Percentiles rank a stretch among this genome's conserved stretches.
Conservation (phyloP, 2,797 vertebrate species). For the Trachops cirrhosus region DNA sequence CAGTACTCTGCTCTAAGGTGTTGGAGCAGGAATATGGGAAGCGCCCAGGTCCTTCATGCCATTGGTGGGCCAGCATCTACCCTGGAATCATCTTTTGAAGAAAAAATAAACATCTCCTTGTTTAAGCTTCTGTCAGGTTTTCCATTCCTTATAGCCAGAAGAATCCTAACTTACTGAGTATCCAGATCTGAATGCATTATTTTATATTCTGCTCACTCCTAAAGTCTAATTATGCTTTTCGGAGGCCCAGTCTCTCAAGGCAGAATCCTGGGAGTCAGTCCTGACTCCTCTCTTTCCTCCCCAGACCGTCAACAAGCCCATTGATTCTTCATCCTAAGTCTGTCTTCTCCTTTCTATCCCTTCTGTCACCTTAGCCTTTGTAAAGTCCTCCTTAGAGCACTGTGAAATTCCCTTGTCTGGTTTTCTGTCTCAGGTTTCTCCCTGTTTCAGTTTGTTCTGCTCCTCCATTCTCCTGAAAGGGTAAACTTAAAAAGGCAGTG, state of each 20-base stretch:
- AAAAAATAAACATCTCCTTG: neutral
- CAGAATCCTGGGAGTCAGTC: neutral
- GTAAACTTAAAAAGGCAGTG: neutral
- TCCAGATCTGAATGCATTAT: neutral
- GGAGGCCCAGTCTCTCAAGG: neutral
- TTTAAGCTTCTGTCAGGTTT: neutral
- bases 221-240: neutral
- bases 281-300: neutral
- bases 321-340: neutral
- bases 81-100: neutral
- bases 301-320: neutral
- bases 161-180: neutral
- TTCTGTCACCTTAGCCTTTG: neutral
- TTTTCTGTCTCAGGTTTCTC: neutral
- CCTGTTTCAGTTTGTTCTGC: neutral
- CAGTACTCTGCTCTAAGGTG: neutral
- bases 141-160: neutral
- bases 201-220: neutral
- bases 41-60: neutral
- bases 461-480: slow-evolving; percentile 23
- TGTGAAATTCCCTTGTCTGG: neutral
- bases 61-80: neutral
- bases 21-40: neutral
- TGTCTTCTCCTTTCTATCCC: neutral
- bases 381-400: neutral